Evolutionary conservation across 2,888 invertebrate genomes (phyloP).

Genomic region (Caenorhabditis virilis): DNA sequence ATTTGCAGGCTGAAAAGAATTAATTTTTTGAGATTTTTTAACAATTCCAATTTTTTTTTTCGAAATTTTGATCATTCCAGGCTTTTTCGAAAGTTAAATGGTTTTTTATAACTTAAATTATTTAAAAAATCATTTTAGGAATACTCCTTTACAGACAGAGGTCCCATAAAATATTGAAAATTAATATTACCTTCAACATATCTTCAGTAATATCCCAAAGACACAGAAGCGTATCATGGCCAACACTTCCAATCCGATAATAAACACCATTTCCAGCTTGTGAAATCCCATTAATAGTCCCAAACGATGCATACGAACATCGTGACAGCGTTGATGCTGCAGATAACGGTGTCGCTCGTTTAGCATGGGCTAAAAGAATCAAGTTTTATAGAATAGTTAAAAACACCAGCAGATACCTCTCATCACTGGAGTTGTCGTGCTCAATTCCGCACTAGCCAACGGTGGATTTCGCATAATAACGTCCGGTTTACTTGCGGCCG

Average conservation of each 20-base stretch:
- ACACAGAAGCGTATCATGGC: slow-evolving; percentile 96
- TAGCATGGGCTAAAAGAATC: slow-evolving; percentile 8
- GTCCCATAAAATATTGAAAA: too few relatives aligned
- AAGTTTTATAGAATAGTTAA: too few relatives aligned
- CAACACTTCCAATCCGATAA: slow-evolving; percentile 70
- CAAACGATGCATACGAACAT: slow-evolving; percentile 42
- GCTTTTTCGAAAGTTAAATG: too few relatives aligned
- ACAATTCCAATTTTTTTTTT: too few relatives aligned
- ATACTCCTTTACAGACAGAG: too few relatives aligned
- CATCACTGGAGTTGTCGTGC: not conserved
- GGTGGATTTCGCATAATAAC: not conserved
- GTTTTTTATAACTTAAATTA: too few relatives aligned
- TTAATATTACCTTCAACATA: slow-evolving; percentile 74
- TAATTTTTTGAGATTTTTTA: slow-evolving; percentile 2
- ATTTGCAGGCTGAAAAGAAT: slow-evolving; percentile 73
- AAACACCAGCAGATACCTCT: too few relatives aligned
- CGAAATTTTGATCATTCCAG: too few relatives aligned
- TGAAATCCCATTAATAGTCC: slow-evolving; percentile 30
- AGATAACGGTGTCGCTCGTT: slow-evolving; percentile 12
- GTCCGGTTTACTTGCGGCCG: not conserved
- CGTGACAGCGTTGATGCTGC: slow-evolving; percentile 35
- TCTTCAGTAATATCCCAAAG: slow-evolving; percentile 97
- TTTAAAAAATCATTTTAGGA: too few relatives aligned
- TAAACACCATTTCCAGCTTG: slow-evolving; percentile 32
- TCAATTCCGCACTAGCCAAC: slow-evolving; percentile 14